Evolutionary conservation across 2,797 vertebrate species (phyloP), one percentile per base, ranked within the genome.

Genomic region (Hydrophis major): DNA sequence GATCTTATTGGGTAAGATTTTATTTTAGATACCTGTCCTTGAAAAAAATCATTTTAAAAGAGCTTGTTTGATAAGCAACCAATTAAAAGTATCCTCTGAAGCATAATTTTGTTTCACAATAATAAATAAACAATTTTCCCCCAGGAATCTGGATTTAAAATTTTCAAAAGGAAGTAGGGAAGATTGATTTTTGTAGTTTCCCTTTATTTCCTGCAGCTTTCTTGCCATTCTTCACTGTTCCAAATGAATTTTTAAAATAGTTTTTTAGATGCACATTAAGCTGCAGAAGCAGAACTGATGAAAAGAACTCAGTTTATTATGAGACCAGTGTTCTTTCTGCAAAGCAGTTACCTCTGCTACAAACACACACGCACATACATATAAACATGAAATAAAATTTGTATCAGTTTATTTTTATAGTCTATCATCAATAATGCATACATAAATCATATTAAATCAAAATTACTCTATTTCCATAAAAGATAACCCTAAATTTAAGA

Each of bases 1-100:
- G 99, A 99, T 99, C 99, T 99, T 98, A 99, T 99, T 97, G 99
- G 99, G 99, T 99, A 98, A 99, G 98, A 60, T 96, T 86, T 78
- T 90, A 90, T 2, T 0, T 92, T 91, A 59, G 4, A 25, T 88
- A 57, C 83, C 91, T 7, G 50, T 94, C 47, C 16, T 56, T 94
- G 87, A 89, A 92, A 28, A 13, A 91, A 90, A 50, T 6, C 61
- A 50, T 89, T 93, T 86, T 90, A 55, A 92, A 94, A 88, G 32
- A 37, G 7, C 37, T 74, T 57, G 18, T 42, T 61, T 42, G 53
- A 42, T 56, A 92, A 92, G 61, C 50, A 88, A 88, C 22, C 20
- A 55, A 10, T 25, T 83, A 83, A 83, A 12, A 83, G 4, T 83
- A 83, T 25, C 37, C 4, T 83, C 42, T 83, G 42, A 83, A 74